Percentiles rank a stretch among this genome's conserved stretches.
phyloP scores from a whole-genome alignment of 1,140 invertebrate genomes.

The Phortica variegata region DNA sequence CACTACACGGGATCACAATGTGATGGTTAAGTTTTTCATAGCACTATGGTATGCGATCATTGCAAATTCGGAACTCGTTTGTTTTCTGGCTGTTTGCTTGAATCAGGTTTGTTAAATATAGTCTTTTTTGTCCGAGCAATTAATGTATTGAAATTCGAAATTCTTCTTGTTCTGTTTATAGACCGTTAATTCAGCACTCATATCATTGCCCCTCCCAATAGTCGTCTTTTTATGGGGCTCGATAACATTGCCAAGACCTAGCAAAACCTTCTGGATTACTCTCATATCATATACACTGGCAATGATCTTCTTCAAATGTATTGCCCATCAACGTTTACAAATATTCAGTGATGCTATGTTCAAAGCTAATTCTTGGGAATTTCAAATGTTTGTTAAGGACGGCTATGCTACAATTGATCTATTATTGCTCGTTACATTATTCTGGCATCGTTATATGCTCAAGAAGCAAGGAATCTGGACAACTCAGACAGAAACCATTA shows the following conservation, averaged over 20 bases:
- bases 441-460: conserved; percentile 84
- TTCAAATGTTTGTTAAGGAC: conserved; percentile 83
- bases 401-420: conserved; percentile 90
- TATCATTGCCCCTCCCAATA: conserved; percentile 88
- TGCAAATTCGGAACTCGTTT: conserved; percentile 89
- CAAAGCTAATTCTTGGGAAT: too few relatives aligned
- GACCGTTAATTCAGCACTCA: conserved; percentile 73
- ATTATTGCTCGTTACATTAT: conserved; percentile 84
- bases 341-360: conserved; percentile 63
- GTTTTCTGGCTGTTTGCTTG: conserved; percentile 92
- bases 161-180: conserved; percentile 73
- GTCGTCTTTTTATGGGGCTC: conserved; percentile 98
- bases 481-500: conserved; percentile 10
- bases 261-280: conserved; percentile 96
- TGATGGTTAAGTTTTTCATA: conserved; percentile 56
- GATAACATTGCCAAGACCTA: conserved; percentile 89
- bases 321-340: conserved; percentile 70
- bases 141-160: not conserved
- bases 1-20: conserved; percentile 27
- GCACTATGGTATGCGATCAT: conserved; percentile 82
- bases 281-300: conserved; percentile 95
- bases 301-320: conserved; percentile 88
- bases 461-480: conserved; percentile 44
- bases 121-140: not conserved
- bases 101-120: too few relatives aligned